phyloP scores from a whole-genome alignment of 1,140 invertebrate species.

The Olivierus martensii region DNA sequence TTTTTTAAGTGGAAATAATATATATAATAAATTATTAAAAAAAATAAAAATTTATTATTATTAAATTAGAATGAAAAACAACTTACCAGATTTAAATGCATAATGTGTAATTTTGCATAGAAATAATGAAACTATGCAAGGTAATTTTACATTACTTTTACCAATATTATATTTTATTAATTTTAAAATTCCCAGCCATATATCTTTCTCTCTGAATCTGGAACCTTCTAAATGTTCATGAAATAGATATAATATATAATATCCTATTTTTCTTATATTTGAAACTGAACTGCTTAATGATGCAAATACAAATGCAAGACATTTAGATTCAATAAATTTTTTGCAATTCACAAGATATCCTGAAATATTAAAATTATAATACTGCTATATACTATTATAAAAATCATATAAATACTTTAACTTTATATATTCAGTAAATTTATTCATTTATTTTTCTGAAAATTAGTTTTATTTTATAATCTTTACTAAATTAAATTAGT shows the following conservation, averaged over 20 bases:
- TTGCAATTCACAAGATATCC: slow-evolving; percentile 47
- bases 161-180: slow-evolving; percentile 36
- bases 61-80: no score
- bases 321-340: slow-evolving; percentile 45
- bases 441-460: no score
- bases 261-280: slow-evolving; percentile 44
- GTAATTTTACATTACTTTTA: slow-evolving; percentile 33
- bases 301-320: slow-evolving; percentile 46
- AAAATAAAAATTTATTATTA: no score
- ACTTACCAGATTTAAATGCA: slow-evolving; percentile 40
- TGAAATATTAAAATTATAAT: not conserved
- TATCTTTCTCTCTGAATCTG: slow-evolving; percentile 38
- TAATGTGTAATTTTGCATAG: slow-evolving; percentile 47
- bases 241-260: slow-evolving; percentile 47
- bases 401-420: no score
- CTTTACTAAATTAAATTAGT: not conserved
- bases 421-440: no score
- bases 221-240: slow-evolving; percentile 49
- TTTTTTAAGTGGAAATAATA: no score
- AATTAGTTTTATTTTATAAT: no score
- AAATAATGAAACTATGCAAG: slow-evolving; percentile 51
- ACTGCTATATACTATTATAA: no score
- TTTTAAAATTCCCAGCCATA: slow-evolving; percentile 36
- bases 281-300: slow-evolving; percentile 43
- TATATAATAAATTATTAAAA: no score